Base-by-base conservation (phyloP, 2,888 invertebrate species). In the Terebella lapidaria region DNA sequence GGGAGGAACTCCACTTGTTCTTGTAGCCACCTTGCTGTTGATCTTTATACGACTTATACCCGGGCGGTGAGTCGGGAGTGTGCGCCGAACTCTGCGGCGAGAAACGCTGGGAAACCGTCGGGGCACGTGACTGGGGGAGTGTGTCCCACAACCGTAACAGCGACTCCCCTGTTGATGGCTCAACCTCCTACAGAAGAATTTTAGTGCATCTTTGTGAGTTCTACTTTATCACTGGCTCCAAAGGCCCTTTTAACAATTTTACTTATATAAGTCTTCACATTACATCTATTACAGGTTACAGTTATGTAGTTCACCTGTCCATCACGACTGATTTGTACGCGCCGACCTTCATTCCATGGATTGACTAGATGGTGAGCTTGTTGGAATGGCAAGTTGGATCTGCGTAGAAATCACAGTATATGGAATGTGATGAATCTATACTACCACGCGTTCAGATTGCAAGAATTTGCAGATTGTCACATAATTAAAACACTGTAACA, bases 271-370 rank as follows among this genome's bases (percentile, higher is more conserved):
- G n/a, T n/a, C n/a, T n/a, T n/a, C n/a, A n/a, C n/a, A n/a, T n/a
- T n/a, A n/a, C n/a, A n/a, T n/a, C n/a, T n/a, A n/a, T n/a, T n/a
- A n/a, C n/a, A n/a, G n/a, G n/a, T n/a, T n/a, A n/a, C n/a, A n/a
- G n/a, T n/a, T n/a, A n/a, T n/a, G n/a, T n/a, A n/a, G n/a, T n/a
- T n/a, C n/a, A 83, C 87, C 71, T 85, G 83, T 59, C 87, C 87
- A 82, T 87, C 87, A 3, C 85, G 80, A 18, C 85, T 84, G 56
- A 83, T 82, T 57, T 82, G 83, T 57, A 85, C 84, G 28, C 84
- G 83, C 27, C 84, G 82, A 59, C 85, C 84, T 63, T 85, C 85
- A 64, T 84, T 83, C 70, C 85, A 82, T 0, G 84, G 81, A 78
- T 86, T 87, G 49, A 80, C 69, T 55, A 87, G 77, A 77, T 86